phyloP scores from a whole-genome alignment of 2,797 vertebrate species.

The Cephalopachus bancanus region DNA sequence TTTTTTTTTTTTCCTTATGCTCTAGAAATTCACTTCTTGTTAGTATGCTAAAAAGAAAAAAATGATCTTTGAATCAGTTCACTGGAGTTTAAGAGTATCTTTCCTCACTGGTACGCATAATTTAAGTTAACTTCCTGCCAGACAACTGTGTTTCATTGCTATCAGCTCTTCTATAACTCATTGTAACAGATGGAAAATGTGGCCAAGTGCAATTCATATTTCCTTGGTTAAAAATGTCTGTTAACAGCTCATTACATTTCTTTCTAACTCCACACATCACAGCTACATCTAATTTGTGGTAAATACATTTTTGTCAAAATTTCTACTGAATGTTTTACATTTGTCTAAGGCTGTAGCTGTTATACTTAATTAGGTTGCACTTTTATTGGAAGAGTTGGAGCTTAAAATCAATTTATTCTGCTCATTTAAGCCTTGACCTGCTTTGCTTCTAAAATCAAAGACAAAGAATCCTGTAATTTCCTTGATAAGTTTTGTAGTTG shows the following conservation, averaged over 20 bases:
- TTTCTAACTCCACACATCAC: constrained; percentile 58
- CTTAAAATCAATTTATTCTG: constrained; percentile 79
- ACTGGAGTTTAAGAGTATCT: constrained; percentile 29
- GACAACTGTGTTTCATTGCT: constrained; percentile 47
- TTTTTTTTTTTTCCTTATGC: background rate
- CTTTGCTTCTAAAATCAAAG: constrained; percentile 74
- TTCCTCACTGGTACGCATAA: constrained; percentile 15
- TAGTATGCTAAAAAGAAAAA: background rate
- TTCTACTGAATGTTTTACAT: constrained; percentile 76
- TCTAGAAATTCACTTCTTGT: background rate
- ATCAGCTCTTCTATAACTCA: constrained; percentile 57
- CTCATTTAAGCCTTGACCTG: constrained; percentile 80
- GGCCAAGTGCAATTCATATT: constrained; percentile 71
- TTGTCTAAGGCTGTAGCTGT: constrained; percentile 78
- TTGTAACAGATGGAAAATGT: constrained; percentile 74
- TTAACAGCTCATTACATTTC: constrained; percentile 77
- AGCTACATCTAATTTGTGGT: constrained; percentile 53
- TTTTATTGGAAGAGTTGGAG: constrained; percentile 68
- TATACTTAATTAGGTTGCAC: constrained; percentile 69
- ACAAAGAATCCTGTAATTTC: constrained; percentile 27
- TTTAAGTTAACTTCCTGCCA: constrained; percentile 46
- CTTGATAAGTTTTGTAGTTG: constrained; percentile 41
- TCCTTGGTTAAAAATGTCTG: constrained; percentile 76
- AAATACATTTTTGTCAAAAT: constrained; percentile 78
- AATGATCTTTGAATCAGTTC: constrained; percentile 63